Conservation (phyloP, 2,888 invertebrate species). For the Apodemia zela region DNA sequence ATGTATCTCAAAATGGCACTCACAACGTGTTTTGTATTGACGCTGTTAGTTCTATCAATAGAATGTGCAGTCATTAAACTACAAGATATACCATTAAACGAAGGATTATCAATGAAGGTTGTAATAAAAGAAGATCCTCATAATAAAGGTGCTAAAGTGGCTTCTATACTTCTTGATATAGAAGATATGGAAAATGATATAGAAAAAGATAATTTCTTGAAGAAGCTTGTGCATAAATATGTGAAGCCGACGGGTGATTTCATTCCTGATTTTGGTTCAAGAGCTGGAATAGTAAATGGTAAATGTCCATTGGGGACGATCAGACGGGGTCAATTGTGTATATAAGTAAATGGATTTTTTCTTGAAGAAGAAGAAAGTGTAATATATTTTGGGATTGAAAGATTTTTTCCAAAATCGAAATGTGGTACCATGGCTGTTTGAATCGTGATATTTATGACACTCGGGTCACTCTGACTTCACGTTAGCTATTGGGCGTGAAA, state of each 20-base stretch:
- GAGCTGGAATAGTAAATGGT: background rate
- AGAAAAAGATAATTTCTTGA: conserved; percentile 3
- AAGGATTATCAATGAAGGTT: conserved; percentile 25
- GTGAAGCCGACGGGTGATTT: background rate
- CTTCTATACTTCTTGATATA: conserved; percentile 26
- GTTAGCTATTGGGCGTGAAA: no score
- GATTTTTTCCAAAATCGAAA: no score
- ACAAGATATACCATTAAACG: conserved; percentile 26
- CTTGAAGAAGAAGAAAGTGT: no score
- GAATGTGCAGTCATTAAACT: conserved; percentile 30
- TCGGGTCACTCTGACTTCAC: no score
- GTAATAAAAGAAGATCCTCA: conserved; percentile 24
- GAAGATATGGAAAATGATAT: conserved; percentile 14
- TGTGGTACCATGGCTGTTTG: no score
- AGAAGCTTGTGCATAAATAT: background rate
- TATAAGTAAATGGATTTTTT: background rate
- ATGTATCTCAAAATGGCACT: background rate
- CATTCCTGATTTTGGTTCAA: background rate
- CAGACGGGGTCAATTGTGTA: background rate
- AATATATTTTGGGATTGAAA: no score
- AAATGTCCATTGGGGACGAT: background rate
- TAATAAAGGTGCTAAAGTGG: conserved; percentile 18
- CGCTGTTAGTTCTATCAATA: conserved; percentile 17
- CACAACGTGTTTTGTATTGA: background rate
- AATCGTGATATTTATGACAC: no score